These are phyloP conservation scores for Sminthurinus signatus DNA, from an alignment of 1,140 invertebrate species.

Conservation along the genomic window DNA sequence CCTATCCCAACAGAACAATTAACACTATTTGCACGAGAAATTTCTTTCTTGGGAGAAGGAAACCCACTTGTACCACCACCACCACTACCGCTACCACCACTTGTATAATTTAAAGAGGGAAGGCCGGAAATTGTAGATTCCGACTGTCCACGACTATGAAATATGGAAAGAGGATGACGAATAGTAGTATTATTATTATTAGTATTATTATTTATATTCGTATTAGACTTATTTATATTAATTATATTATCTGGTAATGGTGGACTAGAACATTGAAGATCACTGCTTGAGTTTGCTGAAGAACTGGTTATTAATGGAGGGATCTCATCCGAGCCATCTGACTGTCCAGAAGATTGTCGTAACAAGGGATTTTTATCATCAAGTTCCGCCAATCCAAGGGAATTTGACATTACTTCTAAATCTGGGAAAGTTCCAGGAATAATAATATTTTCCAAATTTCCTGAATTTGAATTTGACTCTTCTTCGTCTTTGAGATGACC, in stretches of 20 bases:
- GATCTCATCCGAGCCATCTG: slow-evolving; percentile 30
- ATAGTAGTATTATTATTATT: no score
- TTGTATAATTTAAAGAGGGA: slow-evolving; percentile 17
- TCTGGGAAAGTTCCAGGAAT: background rate
- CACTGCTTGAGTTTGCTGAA: slow-evolving; percentile 31
- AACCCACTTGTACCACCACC: slow-evolving; percentile 36
- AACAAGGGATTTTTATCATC: slow-evolving; percentile 16
- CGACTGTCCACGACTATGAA: slow-evolving; percentile 2
- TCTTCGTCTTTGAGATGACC: no score
- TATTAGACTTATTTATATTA: no score
- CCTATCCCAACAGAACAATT: no score
- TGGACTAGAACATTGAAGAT: slow-evolving; percentile 29
- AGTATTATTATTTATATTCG: no score
- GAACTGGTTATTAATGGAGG: background rate
- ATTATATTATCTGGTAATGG: background rate
- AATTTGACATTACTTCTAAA: background rate
- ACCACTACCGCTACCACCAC: no score
- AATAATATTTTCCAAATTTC: no score
- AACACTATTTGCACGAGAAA: slow-evolving; percentile 19
- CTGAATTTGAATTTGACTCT: no score
- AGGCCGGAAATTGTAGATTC: background rate
- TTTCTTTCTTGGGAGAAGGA: slow-evolving; percentile 28
- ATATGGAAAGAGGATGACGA: slow-evolving; percentile 44
- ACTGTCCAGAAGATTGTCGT: slow-evolving; percentile 36
- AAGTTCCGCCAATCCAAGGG: background rate